Base-by-base conservation (phyloP, 2,888 invertebrate genomes). In the Elmis aenea region DNA sequence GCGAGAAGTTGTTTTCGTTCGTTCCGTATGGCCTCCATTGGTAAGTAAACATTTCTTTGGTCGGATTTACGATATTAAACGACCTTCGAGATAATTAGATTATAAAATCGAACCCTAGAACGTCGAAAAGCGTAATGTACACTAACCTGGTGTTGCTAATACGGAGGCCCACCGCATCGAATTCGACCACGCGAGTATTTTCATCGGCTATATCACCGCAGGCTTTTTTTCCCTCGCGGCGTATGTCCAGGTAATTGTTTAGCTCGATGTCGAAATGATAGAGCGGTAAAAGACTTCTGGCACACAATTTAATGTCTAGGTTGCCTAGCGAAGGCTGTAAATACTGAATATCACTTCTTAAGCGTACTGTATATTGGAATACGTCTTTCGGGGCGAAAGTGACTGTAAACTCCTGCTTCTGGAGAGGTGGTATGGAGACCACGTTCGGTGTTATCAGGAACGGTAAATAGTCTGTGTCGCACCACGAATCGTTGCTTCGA, bases 261-360 rank as follows among this genome's bases (percentile, higher is more conserved):
- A 78, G 76, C 45, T 78, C 76, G 25, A 83, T 67, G 46, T 83
- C 81, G 51, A 85, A 77, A 58, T 84, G 83, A 52, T 79, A 83
- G 51, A 78, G 77, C 0, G 85, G 83, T 43, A 83, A 69, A 30
- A 81, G 53, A 42, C 83, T 79, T 50, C 73, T 74, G 0, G 74
- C 84, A 24, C 59, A 64, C 22, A 83, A 61, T 21, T 46, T 21
- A 10, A 73, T 63, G 8, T 52, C 48, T 12, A 67, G 49, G 12
- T 54, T 47, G 5, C 45, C 10, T 5, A 51, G 28, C 0, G 65
- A 62, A 18, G 76, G 75, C 13, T 66, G 48, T 30, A 76, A 61
- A 51, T 77, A 76, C 42, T 70, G 67, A 33, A 80, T 73, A 21
- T 70, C 70, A 20, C 77, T 74, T 43, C 66, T 68, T 21, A 79